A percentile compares a stretch with the other conserved stretches of the same genome.
Conservation (phyloP, 2,888 invertebrate genomes). For the Stenotaenia linearis region DNA sequence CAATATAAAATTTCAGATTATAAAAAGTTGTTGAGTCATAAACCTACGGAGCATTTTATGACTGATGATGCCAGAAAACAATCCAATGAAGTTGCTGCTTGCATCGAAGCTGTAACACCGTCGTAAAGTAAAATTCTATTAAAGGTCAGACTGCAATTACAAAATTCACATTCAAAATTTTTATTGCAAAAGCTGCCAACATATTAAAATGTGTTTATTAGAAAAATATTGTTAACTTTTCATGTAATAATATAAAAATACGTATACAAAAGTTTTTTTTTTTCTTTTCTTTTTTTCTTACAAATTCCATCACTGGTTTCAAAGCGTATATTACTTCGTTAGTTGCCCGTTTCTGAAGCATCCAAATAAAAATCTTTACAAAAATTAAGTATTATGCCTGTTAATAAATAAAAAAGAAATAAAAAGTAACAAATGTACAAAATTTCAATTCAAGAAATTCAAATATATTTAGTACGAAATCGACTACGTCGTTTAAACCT, state of each 20-base stretch:
- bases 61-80: slow-evolving; percentile 2
- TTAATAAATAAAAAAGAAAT: not conserved
- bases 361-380: not conserved
- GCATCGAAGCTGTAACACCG: not conserved
- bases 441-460: not conserved
- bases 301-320: not conserved
- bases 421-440: not conserved
- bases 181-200: not conserved
- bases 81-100: slow-evolving; percentile 5
- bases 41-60: slow-evolving; percentile 24
- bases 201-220: no score
- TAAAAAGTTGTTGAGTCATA: not conserved
- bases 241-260: not conserved
- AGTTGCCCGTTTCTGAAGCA: not conserved
- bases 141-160: not conserved
- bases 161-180: not conserved
- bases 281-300: not conserved
- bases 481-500: not conserved
- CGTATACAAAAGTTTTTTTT: not conserved
- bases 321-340: not conserved
- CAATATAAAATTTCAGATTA: not conserved
- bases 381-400: not conserved
- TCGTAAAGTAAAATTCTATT: not conserved
- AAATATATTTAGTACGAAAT: not conserved
- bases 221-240: not conserved